These are phyloP conservation scores for Pelagia noctiluca DNA, from an alignment of 30 jellyfish, hydroid and myxozoan species.

Conservation along the genomic window DNA sequence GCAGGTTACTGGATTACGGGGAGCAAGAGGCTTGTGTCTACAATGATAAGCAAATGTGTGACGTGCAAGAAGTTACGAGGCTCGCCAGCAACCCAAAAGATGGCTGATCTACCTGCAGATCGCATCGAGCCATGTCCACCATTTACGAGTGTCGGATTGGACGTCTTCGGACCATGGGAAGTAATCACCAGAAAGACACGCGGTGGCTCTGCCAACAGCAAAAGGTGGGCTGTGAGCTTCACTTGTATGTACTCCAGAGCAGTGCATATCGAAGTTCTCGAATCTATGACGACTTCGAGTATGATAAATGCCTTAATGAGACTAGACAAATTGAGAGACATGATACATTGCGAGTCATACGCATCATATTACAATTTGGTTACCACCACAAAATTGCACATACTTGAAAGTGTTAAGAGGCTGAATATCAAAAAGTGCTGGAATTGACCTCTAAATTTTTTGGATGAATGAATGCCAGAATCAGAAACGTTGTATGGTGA, in stretches of 20 bases:
- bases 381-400: too few species aligned
- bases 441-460: too few species aligned
- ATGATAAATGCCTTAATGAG: too few species aligned
- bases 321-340: too few species aligned
- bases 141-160: conserved; percentile 26
- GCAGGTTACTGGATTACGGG: conserved; percentile 40
- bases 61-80: conserved; percentile 11
- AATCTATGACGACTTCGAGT: too few species aligned
- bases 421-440: too few species aligned
- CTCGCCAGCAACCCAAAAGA: conserved; percentile 10
- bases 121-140: conserved; percentile 16
- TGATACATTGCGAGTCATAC: too few species aligned
- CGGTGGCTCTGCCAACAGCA: background rate
- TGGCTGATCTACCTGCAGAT: conserved; percentile 60
- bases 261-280: conserved; percentile 17
- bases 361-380: too few species aligned
- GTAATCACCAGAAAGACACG: background rate
- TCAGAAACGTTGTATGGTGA: too few species aligned
- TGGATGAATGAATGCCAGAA: too few species aligned
- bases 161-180: conserved; percentile 27
- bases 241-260: conserved; percentile 24
- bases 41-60: conserved; percentile 14
- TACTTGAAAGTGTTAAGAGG: too few species aligned
- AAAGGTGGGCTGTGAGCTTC: conserved; percentile 7
- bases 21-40: background rate